Evolutionary conservation across 2,888 invertebrate genomes (phyloP).

Genomic region (Drosophila parthenogenetica): DNA sequence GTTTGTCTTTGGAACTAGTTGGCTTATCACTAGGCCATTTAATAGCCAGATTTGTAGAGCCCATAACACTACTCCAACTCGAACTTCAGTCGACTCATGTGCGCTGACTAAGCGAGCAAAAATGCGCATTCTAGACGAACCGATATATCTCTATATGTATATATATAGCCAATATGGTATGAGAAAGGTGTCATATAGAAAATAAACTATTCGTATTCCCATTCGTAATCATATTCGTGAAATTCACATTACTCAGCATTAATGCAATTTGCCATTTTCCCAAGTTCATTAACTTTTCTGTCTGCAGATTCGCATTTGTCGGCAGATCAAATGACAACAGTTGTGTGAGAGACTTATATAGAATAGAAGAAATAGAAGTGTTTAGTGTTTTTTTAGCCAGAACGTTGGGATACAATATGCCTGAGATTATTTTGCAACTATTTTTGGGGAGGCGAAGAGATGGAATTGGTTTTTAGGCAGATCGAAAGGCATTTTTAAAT

Average conservation of each 20-base stretch:
- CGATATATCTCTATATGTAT: neutral
- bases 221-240: neutral
- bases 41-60: slow-evolving; percentile 21
- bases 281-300: slow-evolving; percentile 54
- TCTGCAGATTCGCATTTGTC: slow-evolving; percentile 13
- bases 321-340: slow-evolving; percentile 18
- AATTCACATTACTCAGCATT: slow-evolving; percentile 38
- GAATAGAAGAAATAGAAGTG: slow-evolving; percentile 2
- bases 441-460: neutral
- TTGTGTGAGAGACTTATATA: slow-evolving; percentile 23
- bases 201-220: neutral
- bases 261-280: slow-evolving; percentile 8
- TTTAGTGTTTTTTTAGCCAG: neutral
- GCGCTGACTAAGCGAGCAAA: slow-evolving; percentile 50
- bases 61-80: neutral
- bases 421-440: slow-evolving; percentile 1
- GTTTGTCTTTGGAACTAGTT: slow-evolving; percentile 56
- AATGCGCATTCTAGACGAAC: slow-evolving; percentile 31
- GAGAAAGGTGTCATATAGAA: slow-evolving; percentile 38
- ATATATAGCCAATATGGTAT: slow-evolving; percentile 2
- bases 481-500: no score
- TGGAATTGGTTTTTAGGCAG: no score
- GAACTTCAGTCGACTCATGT: slow-evolving; percentile 16
- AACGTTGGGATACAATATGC: neutral
- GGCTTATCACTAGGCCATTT: slow-evolving; percentile 61